phyloP scores from a whole-genome alignment of 2,797 vertebrate species.

The Lepus townsendii region DNA sequence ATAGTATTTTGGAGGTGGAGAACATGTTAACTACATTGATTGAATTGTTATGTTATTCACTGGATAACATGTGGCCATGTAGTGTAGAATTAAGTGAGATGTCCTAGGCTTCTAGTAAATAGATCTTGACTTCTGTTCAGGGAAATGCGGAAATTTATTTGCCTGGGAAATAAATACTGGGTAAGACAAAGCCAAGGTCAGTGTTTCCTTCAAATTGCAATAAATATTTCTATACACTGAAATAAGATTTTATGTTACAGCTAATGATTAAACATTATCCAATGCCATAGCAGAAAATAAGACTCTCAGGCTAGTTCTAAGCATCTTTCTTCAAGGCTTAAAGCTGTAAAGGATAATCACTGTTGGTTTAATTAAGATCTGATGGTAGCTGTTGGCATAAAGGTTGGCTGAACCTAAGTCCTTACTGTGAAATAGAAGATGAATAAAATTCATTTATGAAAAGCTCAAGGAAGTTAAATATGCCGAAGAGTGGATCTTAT shows the following conservation, averaged over 20 bases:
- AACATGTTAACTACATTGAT: background rate
- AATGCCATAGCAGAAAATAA: background rate
- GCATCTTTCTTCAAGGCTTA: conserved; percentile 15
- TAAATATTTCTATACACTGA: conserved; percentile 55
- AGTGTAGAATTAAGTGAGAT: conserved; percentile 2
- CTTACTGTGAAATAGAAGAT: background rate
- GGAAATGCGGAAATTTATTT: conserved; percentile 69
- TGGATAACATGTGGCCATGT: background rate
- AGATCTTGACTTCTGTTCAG: conserved; percentile 22
- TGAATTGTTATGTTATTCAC: background rate
- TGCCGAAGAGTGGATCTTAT: background rate
- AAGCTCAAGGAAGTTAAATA: background rate
- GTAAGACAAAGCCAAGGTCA: conserved; percentile 50
- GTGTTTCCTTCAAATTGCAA: conserved; percentile 50
- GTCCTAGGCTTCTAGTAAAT: conserved; percentile 42
- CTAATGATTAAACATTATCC: background rate
- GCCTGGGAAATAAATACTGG: conserved; percentile 36
- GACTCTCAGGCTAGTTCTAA: conserved; percentile 11
- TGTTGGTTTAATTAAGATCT: conserved; percentile 23
- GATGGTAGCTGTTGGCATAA: background rate
- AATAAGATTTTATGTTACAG: conserved; percentile 56
- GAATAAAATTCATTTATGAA: conserved; percentile 17
- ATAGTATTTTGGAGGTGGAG: conserved; percentile 30
- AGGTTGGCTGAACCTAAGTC: background rate
- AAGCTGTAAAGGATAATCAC: background rate